phyloP scores from a whole-genome alignment of 1,140 invertebrate genomes.

The Pachypeltis micranthus region DNA sequence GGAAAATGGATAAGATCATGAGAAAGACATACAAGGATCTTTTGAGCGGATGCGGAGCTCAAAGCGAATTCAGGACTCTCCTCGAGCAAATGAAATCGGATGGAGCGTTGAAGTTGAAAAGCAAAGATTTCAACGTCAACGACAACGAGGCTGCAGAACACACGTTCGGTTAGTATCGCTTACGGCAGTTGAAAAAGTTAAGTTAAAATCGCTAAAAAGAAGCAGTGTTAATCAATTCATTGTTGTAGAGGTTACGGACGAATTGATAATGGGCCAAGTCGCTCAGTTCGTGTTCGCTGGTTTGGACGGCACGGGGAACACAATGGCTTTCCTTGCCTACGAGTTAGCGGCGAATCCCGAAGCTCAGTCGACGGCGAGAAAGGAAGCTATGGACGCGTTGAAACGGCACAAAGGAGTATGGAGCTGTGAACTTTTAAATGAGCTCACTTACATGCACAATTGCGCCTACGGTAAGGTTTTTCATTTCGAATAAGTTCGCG shows the following conservation, averaged over 20 bases:
- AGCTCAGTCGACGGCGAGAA: neutral
- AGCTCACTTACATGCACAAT: neutral
- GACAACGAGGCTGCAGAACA: neutral
- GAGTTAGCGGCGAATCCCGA: neutral
- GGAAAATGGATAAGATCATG: neutral
- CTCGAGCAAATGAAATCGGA: neutral
- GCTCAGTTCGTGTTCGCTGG: conserved; percentile 8
- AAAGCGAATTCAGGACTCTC: neutral
- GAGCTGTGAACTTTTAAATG: neutral
- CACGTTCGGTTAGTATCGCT: neutral
- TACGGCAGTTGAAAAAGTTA: too few relatives aligned
- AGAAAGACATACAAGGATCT: neutral
- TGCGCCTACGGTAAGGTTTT: conserved; percentile 4
- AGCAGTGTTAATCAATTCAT: too few relatives aligned
- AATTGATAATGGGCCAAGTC: neutral
- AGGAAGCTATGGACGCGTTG: neutral
- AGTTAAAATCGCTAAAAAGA: too few relatives aligned
- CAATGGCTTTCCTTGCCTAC: conserved; percentile 3
- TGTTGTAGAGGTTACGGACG: conserved; percentile 1
- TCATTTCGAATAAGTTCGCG: too few relatives aligned
- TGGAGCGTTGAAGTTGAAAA: neutral
- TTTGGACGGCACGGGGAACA: neutral
- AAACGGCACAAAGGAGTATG: neutral
- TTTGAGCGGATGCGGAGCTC: neutral
- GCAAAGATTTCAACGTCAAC: neutral